Evolutionary conservation across 2,113 vertebrate genomes (phyloP), one percentile per base, ranked within the genome.

Genomic region (Semnopithecus entellus): DNA sequence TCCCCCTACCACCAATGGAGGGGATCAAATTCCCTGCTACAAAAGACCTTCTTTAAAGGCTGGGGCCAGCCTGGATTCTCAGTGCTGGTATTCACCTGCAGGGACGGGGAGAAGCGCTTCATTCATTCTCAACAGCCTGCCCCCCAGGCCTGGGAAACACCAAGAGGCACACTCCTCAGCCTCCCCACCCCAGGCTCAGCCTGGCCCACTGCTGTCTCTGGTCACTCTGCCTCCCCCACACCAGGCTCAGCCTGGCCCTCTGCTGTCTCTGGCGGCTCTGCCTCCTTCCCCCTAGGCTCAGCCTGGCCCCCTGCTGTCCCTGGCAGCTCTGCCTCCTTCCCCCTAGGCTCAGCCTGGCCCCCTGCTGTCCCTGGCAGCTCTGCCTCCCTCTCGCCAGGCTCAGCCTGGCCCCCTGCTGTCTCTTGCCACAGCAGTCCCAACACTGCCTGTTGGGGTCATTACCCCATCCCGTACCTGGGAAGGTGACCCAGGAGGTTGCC

Each of bases 1-100:
- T 66, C 10, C 59, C 5, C 40, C 79, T 48, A 48, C 72, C 78
- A 6, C 50, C 20, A 1, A 8, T 3, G 2, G 40, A 89, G 17
- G 88, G 40, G 90, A 96, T 97, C 40, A 11, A 57, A 91, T 98
- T 91, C 76, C 23, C 93, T 32, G 59, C 90, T 55, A 96, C 96
- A 97, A 96, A 11, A 88, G 96, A 35, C 86, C 61, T 73, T 2
- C n/a, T 57, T 94, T 94, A 91, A 90, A 95, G 90, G 96, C 90
- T 43, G 20, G 17, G 4, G 76, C 83, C 27, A 48, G 91, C 38
- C 6, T 35, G 75, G 89, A 23, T 43, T 78, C 61, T 94, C 83
- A 70, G 93, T 91, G 90, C 61, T 70, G 96, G 94, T 68, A 14
- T 79, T 93, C 95, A 97, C 95, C 97, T 92, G 91, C 3, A 2